Conservation (phyloP, 1,140 invertebrate species). For the Bombus pascuorum region DNA sequence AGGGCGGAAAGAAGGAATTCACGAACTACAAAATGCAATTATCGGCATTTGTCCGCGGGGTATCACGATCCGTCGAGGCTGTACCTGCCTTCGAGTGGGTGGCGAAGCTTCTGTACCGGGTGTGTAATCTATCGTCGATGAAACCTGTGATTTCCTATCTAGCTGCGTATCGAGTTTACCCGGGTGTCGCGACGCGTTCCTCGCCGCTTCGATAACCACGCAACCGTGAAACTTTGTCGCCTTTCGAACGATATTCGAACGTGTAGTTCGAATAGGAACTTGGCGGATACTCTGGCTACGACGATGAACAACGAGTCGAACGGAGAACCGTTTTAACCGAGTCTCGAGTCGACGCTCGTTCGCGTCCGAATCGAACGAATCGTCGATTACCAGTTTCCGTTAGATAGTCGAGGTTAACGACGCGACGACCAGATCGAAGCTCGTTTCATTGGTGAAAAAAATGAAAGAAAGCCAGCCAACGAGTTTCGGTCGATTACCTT, state of each 20-base stretch:
- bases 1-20: conserved; percentile 78
- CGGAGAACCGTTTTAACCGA: too few relatives aligned
- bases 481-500: conserved; percentile 62
- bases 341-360: too few relatives aligned
- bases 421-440: conserved; percentile 7
- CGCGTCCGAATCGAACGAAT: too few relatives aligned
- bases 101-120: conserved; percentile 65
- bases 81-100: conserved; percentile 68
- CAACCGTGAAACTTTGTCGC: background rate
- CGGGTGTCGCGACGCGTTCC: too few relatives aligned
- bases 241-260: too few relatives aligned
- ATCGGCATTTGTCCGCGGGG: conserved; percentile 81
- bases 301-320: too few relatives aligned
- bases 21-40: conserved; percentile 81
- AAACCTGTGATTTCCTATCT: conserved; percentile 23
- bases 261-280: too few relatives aligned
- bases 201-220: background rate
- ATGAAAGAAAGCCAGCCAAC: conserved; percentile 31
- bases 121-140: conserved; percentile 59
- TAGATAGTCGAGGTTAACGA: background rate
- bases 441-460: too few relatives aligned
- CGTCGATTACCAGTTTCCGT: background rate
- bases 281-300: too few relatives aligned
- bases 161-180: background rate
- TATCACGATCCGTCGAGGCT: conserved; percentile 78